Evolutionary conservation across 2,797 vertebrate species (phyloP), one percentile per base, ranked within the genome.

Genomic region (Buceros bicornis): DNA sequence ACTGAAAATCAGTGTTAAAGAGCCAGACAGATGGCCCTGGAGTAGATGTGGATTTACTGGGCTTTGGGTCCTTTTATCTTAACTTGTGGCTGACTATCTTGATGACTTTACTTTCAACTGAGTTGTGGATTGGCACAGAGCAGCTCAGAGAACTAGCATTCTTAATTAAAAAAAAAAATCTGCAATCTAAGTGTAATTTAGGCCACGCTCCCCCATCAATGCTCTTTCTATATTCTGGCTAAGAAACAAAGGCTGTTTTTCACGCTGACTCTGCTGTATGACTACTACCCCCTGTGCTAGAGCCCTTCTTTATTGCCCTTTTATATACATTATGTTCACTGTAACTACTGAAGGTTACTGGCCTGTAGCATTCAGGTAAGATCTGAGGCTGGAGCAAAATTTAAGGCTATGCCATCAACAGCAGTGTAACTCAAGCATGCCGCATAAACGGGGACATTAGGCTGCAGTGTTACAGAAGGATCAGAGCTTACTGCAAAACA

Each of bases 401-500:
- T 60, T n/a, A 85, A 92, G 87, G 78, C 76, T 89, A 35, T 47
- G 51, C 24, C 45, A 79, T 71, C 26, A 60, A 28, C 77, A 51
- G 21, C 50, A 84, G 60, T 2, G 31, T 83, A 94, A 96, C n/a
- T 94, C 67, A 86, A 71, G 82, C 58, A 29, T 35, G 53, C 28
- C 80, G 50, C 4, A 0, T 73, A 77, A 93, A 50, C 10, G 22
- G 54, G 43, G 40, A 70, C 51, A 51, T 61, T 14, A 57, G 50
- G 62, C 31, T 88, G 33, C 64, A 73, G 57, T 2, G 13, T 87
- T 79, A 57, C 82, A 86, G 74, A 94, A 74, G 48, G 69, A 91
- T 90, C 57, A 85, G 83, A 90, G 62, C 47, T 89, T 62, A 79
- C 60, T 5, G n/a, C 47, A 93, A 92, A 93, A 81, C 20, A 65